phyloP scores from a whole-genome alignment of 2,113 vertebrate genomes.

The Dasyurus viverrinus region DNA sequence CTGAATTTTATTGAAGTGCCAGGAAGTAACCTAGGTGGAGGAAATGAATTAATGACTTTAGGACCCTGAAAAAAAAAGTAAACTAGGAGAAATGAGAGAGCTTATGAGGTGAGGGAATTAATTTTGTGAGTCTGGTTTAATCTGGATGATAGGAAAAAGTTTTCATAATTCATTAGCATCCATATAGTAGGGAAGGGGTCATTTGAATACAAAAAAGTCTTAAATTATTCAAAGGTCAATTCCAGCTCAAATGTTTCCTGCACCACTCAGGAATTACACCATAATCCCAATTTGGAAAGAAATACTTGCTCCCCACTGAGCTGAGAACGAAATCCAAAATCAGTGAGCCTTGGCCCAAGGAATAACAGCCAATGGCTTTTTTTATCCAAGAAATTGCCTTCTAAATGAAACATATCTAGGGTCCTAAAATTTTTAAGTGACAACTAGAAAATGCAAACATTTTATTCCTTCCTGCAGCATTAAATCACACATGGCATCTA shows the following conservation, averaged over 20 bases:
- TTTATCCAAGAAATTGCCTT: slow-evolving; percentile 19
- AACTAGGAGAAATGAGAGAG: not conserved
- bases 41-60: not conserved
- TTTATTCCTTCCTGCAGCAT: not conserved
- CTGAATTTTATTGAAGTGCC: not conserved
- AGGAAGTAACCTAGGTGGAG: not conserved
- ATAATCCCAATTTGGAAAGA: not conserved
- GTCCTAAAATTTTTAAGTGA: not conserved
- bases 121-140: not conserved
- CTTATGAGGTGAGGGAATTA: not conserved
- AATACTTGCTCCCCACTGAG: not conserved
- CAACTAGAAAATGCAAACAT: not conserved
- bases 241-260: slow-evolving; percentile 8
- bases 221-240: fast-evolving
- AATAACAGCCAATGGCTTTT: fast-evolving
- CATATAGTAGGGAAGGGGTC: not conserved
- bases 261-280: not conserved
- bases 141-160: not conserved
- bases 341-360: not conserved
- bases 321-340: not conserved
- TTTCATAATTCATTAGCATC: not conserved
- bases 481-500: not conserved
- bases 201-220: fast-evolving
- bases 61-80: not conserved
- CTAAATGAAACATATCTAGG: not conserved